These are phyloP conservation scores for Anguilla pacifica DNA, from an alignment of 2,797 vertebrate genomes.

Conservation along the genomic window DNA sequence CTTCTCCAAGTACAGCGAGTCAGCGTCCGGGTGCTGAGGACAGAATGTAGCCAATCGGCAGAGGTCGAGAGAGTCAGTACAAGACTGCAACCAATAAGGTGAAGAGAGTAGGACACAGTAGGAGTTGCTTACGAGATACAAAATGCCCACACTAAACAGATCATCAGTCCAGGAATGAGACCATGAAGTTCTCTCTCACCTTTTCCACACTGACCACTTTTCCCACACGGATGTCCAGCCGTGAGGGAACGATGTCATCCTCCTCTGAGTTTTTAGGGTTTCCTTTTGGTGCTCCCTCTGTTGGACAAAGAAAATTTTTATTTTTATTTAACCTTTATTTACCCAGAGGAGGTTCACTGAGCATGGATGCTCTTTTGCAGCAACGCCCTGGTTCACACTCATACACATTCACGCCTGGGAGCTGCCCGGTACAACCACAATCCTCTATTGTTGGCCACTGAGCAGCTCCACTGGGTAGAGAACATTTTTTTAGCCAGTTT, in stretches of 20 bases:
- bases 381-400: too few relatives aligned
- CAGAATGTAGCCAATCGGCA: not conserved
- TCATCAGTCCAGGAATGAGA: not conserved
- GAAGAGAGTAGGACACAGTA: not conserved
- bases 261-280: slow-evolving; percentile 76
- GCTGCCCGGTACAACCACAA: too few relatives aligned
- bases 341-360: too few relatives aligned
- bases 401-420: too few relatives aligned
- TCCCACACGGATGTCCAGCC: slow-evolving; percentile 91
- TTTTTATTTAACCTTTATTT: too few relatives aligned
- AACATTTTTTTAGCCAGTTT: too few relatives aligned
- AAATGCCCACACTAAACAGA: not conserved
- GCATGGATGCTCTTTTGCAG: too few relatives aligned
- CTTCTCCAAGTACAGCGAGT: slow-evolving; percentile 91
- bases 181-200: slow-evolving; percentile 61
- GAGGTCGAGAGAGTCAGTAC: not conserved
- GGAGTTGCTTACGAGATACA: not conserved
- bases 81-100: not conserved
- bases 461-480: too few relatives aligned
- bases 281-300: slow-evolving; percentile 79
- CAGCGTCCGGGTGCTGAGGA: slow-evolving; percentile 89
- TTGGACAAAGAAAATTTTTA: slow-evolving; percentile 20
- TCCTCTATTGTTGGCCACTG: too few relatives aligned
- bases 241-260: slow-evolving; percentile 82
- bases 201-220: slow-evolving; percentile 88